Conservation (phyloP, 1,140 invertebrate genomes). For the Sminthurides bifidus region DNA sequence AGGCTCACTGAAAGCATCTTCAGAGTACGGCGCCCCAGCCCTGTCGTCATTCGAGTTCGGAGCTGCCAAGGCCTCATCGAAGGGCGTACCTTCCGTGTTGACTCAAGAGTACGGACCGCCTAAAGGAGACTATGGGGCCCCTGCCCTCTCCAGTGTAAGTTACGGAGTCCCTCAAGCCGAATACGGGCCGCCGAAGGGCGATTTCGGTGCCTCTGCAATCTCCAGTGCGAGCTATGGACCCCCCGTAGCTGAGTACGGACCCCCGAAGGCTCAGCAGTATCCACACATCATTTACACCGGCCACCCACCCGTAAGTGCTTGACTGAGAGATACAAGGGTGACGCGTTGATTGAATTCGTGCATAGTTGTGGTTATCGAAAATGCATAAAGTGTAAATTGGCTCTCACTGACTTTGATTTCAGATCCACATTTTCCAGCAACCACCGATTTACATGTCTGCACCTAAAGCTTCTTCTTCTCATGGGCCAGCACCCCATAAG, state of each 20-base stretch:
- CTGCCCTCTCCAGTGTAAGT: conserved; percentile 10
- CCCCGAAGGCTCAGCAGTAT: conserved; percentile 11
- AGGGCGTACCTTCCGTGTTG: not conserved
- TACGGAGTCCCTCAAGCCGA: conserved; percentile 21
- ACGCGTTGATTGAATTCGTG: not conserved
- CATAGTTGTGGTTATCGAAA: not conserved
- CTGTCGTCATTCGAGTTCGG: not conserved
- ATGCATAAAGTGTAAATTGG: not conserved
- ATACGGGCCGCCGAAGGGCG: conserved; percentile 12
- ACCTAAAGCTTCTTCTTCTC: no score
- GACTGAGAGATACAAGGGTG: no score
- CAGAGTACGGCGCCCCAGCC: no score
- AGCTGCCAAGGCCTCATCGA: not conserved
- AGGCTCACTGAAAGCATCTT: no score
- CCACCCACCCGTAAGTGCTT: no score
- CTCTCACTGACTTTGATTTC: not conserved
- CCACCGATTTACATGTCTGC: conserved; percentile 32
- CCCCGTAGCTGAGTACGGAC: conserved; percentile 7
- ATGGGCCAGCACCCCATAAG: conserved; percentile 4
- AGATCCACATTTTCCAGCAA: conserved; percentile 38
- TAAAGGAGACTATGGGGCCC: conserved; percentile 3
- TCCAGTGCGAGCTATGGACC: not conserved
- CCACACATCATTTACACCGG: conserved; percentile 40
- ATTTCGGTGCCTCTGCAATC: conserved; percentile 14
- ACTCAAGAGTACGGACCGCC: conserved; percentile 1